Evolutionary conservation across 2,888 invertebrate genomes (phyloP).

Genomic region (Dryomyza anilis): DNA sequence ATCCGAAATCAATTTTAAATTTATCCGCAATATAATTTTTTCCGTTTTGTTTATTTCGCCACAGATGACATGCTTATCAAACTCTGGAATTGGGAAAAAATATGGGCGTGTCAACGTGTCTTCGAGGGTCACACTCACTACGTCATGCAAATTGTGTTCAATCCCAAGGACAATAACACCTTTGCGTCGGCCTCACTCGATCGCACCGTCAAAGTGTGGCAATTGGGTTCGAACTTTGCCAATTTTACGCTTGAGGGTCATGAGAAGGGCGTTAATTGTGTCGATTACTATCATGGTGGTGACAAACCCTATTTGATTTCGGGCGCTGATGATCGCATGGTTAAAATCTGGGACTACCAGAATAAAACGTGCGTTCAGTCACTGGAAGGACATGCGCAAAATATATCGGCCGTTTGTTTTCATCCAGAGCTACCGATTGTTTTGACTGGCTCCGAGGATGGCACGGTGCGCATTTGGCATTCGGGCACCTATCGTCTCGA

Average conservation of each 20-base stretch:
- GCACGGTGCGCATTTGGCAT: constrained; percentile 97
- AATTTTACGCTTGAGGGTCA: constrained; percentile 99
- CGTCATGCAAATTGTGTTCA: constrained; percentile 99
- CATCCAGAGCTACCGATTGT: constrained; percentile 98
- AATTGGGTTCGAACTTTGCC: constrained; percentile 93
- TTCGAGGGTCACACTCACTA: constrained; percentile 99
- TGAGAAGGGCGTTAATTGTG: constrained; percentile 98
- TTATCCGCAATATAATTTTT: background rate
- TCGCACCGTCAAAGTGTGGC: constrained; percentile 98
- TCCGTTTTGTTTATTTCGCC: constrained; percentile 39
- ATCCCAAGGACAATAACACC: constrained; percentile 99
- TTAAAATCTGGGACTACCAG: constrained; percentile 99
- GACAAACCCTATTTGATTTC: constrained; percentile 99
- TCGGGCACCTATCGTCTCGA: constrained; percentile 97
- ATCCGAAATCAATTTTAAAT: no score
- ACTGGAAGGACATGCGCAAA: constrained; percentile 95
- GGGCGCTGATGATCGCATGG: constrained; percentile 95
- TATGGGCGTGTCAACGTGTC: constrained; percentile 97
- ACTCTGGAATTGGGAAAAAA: constrained; percentile 99
- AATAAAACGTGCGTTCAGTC: constrained; percentile 99
- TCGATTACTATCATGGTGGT: constrained; percentile 98
- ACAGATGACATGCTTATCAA: constrained; percentile 98
- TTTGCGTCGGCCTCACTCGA: constrained; percentile 99
- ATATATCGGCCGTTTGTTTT: constrained; percentile 94
- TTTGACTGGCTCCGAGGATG: constrained; percentile 96